Conservation (phyloP, 2,888 invertebrate genomes). For the Rhogogaster chlorosoma region DNA sequence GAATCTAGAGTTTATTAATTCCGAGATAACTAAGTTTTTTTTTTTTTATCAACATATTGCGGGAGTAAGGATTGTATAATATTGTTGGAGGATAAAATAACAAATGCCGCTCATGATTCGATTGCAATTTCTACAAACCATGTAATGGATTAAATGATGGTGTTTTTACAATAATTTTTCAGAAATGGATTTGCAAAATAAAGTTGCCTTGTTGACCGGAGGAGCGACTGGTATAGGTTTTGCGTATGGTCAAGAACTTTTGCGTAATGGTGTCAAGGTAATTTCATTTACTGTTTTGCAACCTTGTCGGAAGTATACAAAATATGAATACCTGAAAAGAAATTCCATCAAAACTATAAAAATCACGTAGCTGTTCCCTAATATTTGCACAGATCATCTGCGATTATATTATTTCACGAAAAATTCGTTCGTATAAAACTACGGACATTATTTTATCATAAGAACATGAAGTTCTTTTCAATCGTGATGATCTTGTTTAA, state of each 20-base stretch:
- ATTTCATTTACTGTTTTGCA: not conserved
- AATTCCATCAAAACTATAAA: not conserved
- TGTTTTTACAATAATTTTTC: not conserved
- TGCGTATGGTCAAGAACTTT: constrained; percentile 68
- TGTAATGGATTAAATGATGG: not conserved
- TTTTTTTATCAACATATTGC: not conserved
- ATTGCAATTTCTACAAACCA: not conserved
- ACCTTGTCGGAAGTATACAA: too few species aligned
- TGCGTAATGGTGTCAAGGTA: constrained; percentile 72
- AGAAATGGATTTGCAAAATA: constrained; percentile 74
- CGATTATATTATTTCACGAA: too few species aligned
- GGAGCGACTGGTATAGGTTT: constrained; percentile 68
- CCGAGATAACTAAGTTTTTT: not conserved
- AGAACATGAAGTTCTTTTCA: not conserved
- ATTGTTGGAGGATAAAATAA: not conserved
- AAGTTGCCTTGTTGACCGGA: constrained; percentile 71
- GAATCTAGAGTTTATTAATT: not conserved
- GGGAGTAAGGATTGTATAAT: not conserved
- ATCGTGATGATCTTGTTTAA: too few species aligned
- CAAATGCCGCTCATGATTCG: not conserved
- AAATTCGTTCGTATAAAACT: too few species aligned
- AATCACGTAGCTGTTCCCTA: not conserved
- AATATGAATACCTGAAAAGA: not conserved
- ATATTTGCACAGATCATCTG: too few species aligned
- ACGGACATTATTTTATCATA: not conserved